Conservation (phyloP, 2,797 vertebrate species). For the Caiman crocodilus region DNA sequence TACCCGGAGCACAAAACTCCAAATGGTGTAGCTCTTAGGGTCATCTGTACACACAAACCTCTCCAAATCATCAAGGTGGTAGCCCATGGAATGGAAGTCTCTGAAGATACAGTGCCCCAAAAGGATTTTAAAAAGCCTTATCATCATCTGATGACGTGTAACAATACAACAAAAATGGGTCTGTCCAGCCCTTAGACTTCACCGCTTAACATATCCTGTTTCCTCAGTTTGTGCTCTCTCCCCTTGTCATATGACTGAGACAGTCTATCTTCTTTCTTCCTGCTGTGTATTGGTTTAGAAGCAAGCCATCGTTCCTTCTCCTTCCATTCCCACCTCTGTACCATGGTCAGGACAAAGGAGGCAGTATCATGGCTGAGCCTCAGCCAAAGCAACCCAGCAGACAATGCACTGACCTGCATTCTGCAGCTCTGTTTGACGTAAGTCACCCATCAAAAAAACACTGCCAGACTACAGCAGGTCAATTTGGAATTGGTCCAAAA, state of each 20-base stretch:
- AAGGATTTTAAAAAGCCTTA: neutral
- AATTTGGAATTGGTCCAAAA: neutral
- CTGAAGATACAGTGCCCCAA: accelerated
- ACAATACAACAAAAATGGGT: neutral
- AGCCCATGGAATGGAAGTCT: neutral
- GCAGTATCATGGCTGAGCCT: neutral
- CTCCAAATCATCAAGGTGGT: neutral
- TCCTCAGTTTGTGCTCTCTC: no score
- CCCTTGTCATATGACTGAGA: neutral
- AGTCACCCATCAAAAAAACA: neutral
- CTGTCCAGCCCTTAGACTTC: neutral
- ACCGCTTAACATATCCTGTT: neutral
- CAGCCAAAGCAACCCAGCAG: neutral
- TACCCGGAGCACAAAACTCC: no score
- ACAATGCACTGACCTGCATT: neutral
- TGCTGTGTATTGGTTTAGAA: neutral
- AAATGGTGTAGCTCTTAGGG: no score
- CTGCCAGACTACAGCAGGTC: neutral
- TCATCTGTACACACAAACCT: neutral
- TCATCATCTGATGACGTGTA: neutral
- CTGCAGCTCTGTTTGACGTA: neutral
- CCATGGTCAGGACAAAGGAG: neutral
- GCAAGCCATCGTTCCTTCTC: accelerated
- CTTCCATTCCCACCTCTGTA: neutral
- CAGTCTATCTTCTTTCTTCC: neutral